Base-by-base conservation (phyloP, 1,140 invertebrate species). In the Drosophila nebulosa region DNA sequence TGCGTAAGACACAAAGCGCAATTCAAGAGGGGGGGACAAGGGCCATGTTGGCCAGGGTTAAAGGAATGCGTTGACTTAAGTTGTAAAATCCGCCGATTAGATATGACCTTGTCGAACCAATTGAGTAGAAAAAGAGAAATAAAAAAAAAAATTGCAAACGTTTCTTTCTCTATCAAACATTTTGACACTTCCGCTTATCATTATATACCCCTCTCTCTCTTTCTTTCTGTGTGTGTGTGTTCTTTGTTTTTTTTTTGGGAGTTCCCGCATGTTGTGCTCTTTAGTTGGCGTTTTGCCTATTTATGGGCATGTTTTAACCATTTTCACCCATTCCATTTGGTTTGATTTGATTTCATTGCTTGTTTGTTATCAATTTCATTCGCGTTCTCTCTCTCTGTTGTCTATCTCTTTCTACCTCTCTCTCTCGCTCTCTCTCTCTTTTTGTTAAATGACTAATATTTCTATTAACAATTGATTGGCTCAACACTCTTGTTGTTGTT, bases 251-350 rank as follows among this genome's bases (percentile, higher is more conserved):
- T n/a, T 27, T 32, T 64, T 35, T 30, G 52, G 62, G 59, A 72
- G 56, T 60, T 75, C 68, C 53, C 67, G 7, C 39, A 50, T n/a
- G n/a, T 46, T 42, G 14, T 7, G 58, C 16, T 52, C 30, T 68
- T 64, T 62, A 12, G 14, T 42, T 68, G 62, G 18, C 39, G 39
- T 74, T 74, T 69, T 85, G 81, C 81, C 81, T 85, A 88, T 85
- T 84, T 85, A 86, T 85, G 81, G 81, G 52, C 81, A 85, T 85
- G 81, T 85, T 85, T 76, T 62, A 30, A 30, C 27, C 0, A 32
- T 65, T 46, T 42, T 42, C 5, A 42, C 5, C 14, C 36, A 42
- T 42, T 42, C 39, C 39, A 42, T 42, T 42, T 42, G 39, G 39
- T 58, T 35, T 50, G 61, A 52, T 58, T 77, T 52, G 53, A 64